A percentile compares a stretch with the other conserved stretches of the same genome.
Conservation (phyloP, 2,113 vertebrate genomes). For the Bungarus multicinctus region DNA sequence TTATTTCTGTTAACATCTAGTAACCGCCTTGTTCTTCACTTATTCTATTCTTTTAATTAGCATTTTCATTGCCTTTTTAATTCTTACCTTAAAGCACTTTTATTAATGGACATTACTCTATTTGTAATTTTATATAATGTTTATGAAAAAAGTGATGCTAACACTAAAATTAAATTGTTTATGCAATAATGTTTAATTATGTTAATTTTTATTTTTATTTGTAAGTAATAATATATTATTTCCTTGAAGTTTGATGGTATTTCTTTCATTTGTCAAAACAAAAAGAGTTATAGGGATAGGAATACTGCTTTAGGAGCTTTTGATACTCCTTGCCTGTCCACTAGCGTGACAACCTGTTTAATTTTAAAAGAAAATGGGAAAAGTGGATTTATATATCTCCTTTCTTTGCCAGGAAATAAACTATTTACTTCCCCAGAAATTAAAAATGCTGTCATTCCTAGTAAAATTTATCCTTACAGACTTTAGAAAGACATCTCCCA, state of each 20-base stretch:
- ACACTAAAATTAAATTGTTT: conserved; percentile 4
- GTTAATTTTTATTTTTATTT: neutral
- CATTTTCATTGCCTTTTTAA: conserved; percentile 6
- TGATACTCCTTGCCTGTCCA: neutral
- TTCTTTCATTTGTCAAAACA: neutral
- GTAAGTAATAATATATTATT: neutral
- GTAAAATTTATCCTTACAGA: conserved; percentile 5
- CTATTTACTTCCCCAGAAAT: conserved; percentile 24
- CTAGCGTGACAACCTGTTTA: neutral
- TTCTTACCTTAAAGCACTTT: conserved; percentile 20
- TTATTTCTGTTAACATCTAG: neutral
- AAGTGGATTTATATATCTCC: neutral
- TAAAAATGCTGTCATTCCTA: conserved; percentile 27
- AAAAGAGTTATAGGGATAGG: neutral
- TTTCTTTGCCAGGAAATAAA: neutral
- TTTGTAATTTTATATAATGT: conserved; percentile 6
- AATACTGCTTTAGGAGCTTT: neutral
- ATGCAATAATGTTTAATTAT: conserved; percentile 1
- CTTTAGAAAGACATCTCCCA: conserved; percentile 18
- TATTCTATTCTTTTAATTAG: conserved; percentile 25
- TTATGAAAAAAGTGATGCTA: neutral
- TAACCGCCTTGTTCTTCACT: neutral
- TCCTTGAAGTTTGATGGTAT: neutral
- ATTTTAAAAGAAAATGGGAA: conserved; percentile 7
- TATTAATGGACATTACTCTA: conserved; percentile 11